Evolutionary conservation across 2,797 vertebrate species (phyloP).

Genomic region (Glyptemys insculpta): DNA sequence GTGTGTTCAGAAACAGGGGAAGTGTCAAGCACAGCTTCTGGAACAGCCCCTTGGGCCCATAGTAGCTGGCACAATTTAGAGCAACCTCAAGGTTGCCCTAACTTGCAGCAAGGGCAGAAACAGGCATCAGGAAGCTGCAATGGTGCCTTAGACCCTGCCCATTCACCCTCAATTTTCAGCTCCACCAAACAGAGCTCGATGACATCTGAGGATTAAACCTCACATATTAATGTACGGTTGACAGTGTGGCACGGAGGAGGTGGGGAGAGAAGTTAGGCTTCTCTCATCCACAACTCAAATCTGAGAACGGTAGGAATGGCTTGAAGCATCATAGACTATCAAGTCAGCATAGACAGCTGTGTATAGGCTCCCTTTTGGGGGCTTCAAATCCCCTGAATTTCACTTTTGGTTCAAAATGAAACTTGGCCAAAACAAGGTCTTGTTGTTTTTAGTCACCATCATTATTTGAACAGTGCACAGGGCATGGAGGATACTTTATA

Average conservation of each 20-base stretch:
- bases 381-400: background rate
- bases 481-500: background rate
- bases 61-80: background rate
- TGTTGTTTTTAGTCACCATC: accelerated
- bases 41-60: background rate
- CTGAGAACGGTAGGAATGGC: background rate
- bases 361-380: background rate
- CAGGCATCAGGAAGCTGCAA: background rate
- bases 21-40: background rate
- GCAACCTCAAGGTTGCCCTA: background rate
- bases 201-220: background rate
- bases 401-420: background rate
- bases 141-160: background rate
- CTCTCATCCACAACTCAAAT: background rate
- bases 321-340: background rate
- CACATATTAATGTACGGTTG: background rate
- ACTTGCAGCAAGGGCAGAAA: background rate
- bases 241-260: background rate
- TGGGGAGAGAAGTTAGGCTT: background rate
- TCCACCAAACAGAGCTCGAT: background rate
- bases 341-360: background rate
- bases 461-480: background rate
- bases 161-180: background rate
- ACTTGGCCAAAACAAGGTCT: background rate
- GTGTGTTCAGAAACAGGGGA: background rate